Conservation (phyloP, 2,797 vertebrate genomes). For the Varecia variegata region DNA sequence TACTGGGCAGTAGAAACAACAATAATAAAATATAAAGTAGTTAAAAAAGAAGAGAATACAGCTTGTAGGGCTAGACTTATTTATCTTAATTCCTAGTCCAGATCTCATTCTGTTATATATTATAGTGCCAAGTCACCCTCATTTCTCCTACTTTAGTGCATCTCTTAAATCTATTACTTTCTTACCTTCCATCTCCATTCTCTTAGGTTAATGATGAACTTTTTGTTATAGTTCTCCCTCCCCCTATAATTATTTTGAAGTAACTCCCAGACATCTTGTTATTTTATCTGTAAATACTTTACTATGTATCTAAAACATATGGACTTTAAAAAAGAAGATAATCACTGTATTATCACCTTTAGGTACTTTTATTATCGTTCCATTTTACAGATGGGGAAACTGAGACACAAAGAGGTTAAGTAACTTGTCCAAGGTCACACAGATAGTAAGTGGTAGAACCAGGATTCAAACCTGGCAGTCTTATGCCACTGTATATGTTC, state of each 20-base stretch:
- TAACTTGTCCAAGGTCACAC: slow-evolving; percentile 66
- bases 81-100: background rate
- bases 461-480: slow-evolving; percentile 49
- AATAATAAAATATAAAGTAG: background rate
- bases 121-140: background rate
- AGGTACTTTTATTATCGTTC: slow-evolving; percentile 61
- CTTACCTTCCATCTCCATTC: background rate
- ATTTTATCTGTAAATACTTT: slow-evolving; percentile 16
- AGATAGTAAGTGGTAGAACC: slow-evolving; percentile 68
- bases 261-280: background rate
- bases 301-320: slow-evolving; percentile 6
- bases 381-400: slow-evolving; percentile 68
- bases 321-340: background rate
- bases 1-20: background rate
- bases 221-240: background rate
- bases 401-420: slow-evolving; percentile 66
- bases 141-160: background rate
- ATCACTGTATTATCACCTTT: slow-evolving; percentile 9
- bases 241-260: background rate
- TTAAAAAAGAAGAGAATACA: background rate
- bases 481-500: slow-evolving; percentile 32
- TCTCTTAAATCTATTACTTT: background rate
- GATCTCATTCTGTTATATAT: background rate
- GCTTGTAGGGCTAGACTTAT: background rate
- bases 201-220: slow-evolving; percentile 18